phyloP scores from a whole-genome alignment of 2,888 invertebrate genomes.

The Drosophila fulvimacula region DNA sequence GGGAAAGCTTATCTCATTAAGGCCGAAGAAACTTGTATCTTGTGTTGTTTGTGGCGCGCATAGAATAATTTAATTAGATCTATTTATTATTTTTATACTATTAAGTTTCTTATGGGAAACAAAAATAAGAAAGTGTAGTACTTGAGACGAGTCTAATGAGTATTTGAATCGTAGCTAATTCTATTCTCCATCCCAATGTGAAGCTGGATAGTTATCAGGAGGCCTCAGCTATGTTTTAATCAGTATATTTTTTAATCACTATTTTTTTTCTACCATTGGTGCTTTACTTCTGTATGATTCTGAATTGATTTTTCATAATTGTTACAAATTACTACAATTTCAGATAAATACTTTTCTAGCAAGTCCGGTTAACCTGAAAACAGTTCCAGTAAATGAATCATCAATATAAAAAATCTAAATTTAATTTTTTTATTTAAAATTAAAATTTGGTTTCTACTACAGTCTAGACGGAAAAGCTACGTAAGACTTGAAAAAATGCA shows the following conservation, averaged over 20 bases:
- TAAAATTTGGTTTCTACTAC: too few species aligned
- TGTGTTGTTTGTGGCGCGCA: background rate
- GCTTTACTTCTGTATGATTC: background rate
- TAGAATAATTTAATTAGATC: background rate
- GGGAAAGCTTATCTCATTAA: constrained; percentile 5
- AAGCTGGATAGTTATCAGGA: too few species aligned
- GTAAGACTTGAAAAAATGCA: too few species aligned
- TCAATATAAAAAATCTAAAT: background rate
- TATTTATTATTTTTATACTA: background rate
- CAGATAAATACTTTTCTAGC: too few species aligned
- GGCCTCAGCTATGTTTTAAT: too few species aligned
- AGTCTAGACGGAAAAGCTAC: too few species aligned
- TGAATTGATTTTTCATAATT: background rate
- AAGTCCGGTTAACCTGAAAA: too few species aligned
- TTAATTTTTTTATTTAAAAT: too few species aligned
- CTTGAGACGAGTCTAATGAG: background rate
- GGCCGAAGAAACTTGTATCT: background rate
- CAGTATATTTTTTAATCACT: too few species aligned
- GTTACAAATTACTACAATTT: too few species aligned
- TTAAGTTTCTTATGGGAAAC: background rate
- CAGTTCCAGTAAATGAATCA: background rate
- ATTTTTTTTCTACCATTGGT: too few species aligned
- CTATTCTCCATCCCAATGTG: too few species aligned
- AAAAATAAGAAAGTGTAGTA: background rate
- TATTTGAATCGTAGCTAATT: background rate